Evolutionary conservation across 2,797 vertebrate genomes (phyloP).

Genomic region (Clarias fuscus): DNA sequence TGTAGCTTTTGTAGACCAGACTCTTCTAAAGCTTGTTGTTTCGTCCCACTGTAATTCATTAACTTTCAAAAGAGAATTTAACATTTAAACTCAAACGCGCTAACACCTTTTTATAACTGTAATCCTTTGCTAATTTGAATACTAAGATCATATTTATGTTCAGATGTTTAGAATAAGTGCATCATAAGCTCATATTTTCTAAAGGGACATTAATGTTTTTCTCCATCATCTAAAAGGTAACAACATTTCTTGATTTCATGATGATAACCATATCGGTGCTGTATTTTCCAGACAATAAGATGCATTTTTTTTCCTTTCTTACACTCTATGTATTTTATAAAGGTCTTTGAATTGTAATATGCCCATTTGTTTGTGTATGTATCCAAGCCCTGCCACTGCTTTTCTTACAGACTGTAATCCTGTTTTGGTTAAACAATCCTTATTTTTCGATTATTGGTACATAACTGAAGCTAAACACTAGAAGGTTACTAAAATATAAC

Average conservation of each 20-base stretch:
- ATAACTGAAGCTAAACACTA: background rate
- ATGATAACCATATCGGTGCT: background rate
- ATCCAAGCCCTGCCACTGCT: background rate
- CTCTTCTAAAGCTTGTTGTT: conserved; percentile 68
- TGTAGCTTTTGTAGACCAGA: conserved; percentile 70
- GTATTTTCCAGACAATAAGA: conserved; percentile 32
- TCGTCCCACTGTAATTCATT: conserved; percentile 47
- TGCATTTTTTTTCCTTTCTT: conserved; percentile 3
- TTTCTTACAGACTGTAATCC: background rate
- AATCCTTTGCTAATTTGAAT: conserved; percentile 55
- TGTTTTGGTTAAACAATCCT: background rate
- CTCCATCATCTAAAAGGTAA: background rate
- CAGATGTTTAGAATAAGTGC: conserved; percentile 32
- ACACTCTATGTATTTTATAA: background rate
- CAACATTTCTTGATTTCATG: background rate
- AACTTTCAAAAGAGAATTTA: conserved; percentile 49
- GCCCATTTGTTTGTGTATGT: background rate
- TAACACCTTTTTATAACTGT: conserved; percentile 52
- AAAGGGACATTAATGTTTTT: conserved; percentile 4
- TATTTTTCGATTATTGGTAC: background rate
- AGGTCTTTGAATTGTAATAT: background rate
- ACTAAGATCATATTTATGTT: conserved; percentile 49
- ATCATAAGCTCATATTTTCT: background rate
- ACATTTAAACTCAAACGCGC: conserved; percentile 20
- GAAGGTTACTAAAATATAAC: background rate